Conservation (phyloP, 2,797 vertebrate genomes). For the Agapornis canus region DNA sequence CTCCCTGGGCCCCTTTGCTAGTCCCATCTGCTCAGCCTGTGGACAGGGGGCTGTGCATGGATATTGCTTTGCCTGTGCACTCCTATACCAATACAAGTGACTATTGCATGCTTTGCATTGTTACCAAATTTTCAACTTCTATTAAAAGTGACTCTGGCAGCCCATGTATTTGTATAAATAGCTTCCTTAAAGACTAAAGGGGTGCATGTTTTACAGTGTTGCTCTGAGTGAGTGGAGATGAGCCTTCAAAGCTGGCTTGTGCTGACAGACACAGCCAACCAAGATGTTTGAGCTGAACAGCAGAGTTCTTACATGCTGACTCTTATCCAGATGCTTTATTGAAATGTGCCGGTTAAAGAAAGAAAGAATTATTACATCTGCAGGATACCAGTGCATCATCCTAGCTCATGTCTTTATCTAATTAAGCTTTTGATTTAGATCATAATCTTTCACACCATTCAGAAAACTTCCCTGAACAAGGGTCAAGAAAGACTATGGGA, state of each 20-base stretch:
- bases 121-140: background rate
- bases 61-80: background rate
- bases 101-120: background rate
- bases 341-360: background rate
- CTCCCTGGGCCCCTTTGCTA: background rate
- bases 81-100: background rate
- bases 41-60: background rate
- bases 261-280: background rate
- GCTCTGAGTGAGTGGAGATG: background rate
- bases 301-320: background rate
- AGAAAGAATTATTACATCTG: background rate
- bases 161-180: background rate
- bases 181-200: background rate
- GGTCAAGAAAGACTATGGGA: background rate
- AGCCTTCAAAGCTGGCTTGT: background rate
- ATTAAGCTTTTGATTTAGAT: background rate
- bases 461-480: background rate
- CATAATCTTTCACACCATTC: background rate
- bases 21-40: rapidly evolving
- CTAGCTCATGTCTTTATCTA: background rate
- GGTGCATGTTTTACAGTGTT: background rate
- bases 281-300: background rate
- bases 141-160: background rate
- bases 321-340: background rate
- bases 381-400: background rate